These are phyloP conservation scores for Heliconius erato DNA, from an alignment of 2,888 invertebrate species.

Conservation along the genomic window DNA sequence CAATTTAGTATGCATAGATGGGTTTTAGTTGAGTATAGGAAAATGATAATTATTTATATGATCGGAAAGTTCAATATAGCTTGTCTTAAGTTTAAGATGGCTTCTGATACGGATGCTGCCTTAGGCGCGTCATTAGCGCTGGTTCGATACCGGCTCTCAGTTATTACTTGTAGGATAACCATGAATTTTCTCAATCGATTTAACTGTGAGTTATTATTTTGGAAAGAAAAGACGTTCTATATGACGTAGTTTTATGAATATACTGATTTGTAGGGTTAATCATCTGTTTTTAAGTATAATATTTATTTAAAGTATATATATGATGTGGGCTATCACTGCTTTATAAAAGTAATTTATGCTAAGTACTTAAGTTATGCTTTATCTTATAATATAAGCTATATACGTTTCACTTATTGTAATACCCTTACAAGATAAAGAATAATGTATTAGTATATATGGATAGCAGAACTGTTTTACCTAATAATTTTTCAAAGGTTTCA, in stretches of 20 bases:
- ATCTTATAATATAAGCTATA: too few relatives aligned
- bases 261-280: background rate
- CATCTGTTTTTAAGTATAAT: background rate
- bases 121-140: constrained; percentile 77
- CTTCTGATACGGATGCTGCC: constrained; percentile 74
- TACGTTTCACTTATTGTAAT: too few relatives aligned
- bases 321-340: too few relatives aligned
- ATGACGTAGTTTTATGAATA: background rate
- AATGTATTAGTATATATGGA: too few relatives aligned
- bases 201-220: constrained; percentile 26
- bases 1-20: constrained; percentile 44
- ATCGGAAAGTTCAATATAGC: constrained; percentile 43
- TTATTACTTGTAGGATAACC: constrained; percentile 65
- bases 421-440: too few relatives aligned
- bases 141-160: constrained; percentile 69
- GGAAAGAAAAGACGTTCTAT: background rate
- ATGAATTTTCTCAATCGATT: constrained; percentile 51
- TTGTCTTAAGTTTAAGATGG: constrained; percentile 51
- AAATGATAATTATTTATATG: constrained; percentile 41
- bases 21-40: constrained; percentile 33
- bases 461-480: too few relatives aligned
- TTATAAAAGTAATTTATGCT: too few relatives aligned
- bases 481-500: too few relatives aligned
- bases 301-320: too few relatives aligned
- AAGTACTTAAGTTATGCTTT: too few relatives aligned